Conservation (phyloP, 2,113 vertebrate genomes). For the Gallinago media region DNA sequence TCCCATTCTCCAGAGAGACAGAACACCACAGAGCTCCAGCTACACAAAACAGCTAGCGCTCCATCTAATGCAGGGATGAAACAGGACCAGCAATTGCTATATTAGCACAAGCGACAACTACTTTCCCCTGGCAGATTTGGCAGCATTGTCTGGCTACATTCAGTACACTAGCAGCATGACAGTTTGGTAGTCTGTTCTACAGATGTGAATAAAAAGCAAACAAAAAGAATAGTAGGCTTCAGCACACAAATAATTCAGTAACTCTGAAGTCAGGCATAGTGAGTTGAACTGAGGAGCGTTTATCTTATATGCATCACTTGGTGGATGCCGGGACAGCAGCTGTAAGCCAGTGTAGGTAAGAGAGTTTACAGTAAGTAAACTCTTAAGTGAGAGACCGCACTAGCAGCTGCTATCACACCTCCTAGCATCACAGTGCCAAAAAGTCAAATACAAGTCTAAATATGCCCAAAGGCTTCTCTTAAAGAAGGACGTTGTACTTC, state of each 20-base stretch:
- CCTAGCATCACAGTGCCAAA: background rate
- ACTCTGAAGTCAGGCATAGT: background rate
- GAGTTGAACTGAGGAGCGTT: background rate
- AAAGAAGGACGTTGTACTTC: background rate
- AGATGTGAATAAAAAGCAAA: background rate
- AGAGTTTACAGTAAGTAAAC: background rate
- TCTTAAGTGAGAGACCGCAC: background rate
- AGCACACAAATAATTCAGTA: background rate
- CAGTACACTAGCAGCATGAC: background rate
- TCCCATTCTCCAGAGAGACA: background rate
- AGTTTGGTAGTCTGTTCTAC: background rate
- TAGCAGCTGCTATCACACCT: background rate
- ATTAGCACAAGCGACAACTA: background rate
- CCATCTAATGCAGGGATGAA: background rate
- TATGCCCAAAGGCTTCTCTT: background rate
- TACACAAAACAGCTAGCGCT: background rate
- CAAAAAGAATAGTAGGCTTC: background rate
- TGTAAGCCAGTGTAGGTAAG: background rate
- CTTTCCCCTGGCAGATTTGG: background rate
- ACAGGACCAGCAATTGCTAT: background rate
- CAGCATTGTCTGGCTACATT: background rate
- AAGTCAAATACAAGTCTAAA: background rate
- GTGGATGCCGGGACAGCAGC: background rate
- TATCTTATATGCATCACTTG: background rate
- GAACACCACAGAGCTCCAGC: background rate